Percentiles rank a stretch among this genome's conserved stretches.
phyloP scores from a whole-genome alignment of 2,113 vertebrate species.

The Mungos mungo region DNA sequence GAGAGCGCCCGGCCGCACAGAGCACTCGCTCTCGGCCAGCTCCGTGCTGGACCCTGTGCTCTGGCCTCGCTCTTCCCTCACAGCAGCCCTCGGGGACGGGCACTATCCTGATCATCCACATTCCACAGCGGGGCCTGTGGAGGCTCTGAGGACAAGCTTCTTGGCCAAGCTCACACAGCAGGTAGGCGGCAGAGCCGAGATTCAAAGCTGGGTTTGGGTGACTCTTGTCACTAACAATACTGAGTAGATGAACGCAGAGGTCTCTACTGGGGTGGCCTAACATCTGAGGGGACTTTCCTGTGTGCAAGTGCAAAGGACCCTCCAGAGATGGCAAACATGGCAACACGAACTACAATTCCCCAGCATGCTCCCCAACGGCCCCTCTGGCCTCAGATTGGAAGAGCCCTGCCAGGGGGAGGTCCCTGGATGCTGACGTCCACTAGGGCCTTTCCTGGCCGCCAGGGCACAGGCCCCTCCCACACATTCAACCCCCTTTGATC shows the following conservation, averaged over 20 bases:
- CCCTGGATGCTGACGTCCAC: not conserved
- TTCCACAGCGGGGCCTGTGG: not conserved
- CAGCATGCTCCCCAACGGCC: not conserved
- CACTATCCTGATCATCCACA: not conserved
- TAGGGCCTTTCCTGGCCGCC: not conserved
- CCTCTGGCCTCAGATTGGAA: not conserved
- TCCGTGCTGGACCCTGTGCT: not conserved
- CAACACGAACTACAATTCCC: not conserved
- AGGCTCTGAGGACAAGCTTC: not conserved
- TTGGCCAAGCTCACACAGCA: not conserved
- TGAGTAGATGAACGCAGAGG: not conserved
- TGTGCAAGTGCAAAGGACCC: not conserved
- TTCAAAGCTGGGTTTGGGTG: not conserved
- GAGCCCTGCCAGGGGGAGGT: not conserved
- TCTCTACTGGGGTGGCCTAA: not conserved
- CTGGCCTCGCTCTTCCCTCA: not conserved
- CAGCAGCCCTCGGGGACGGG: not conserved
- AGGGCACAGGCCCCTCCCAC: not conserved
- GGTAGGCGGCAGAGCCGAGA: not conserved
- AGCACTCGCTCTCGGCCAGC: fast-evolving
- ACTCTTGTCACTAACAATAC: not conserved
- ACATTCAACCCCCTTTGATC: not conserved
- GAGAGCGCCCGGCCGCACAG: fast-evolving
- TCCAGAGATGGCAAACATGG: not conserved
- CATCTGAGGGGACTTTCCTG: not conserved